A percentile compares a stretch with the other conserved stretches of the same genome.
phyloP scores from a whole-genome alignment of 2,797 vertebrate genomes.

The Pelochelys cantorii region DNA sequence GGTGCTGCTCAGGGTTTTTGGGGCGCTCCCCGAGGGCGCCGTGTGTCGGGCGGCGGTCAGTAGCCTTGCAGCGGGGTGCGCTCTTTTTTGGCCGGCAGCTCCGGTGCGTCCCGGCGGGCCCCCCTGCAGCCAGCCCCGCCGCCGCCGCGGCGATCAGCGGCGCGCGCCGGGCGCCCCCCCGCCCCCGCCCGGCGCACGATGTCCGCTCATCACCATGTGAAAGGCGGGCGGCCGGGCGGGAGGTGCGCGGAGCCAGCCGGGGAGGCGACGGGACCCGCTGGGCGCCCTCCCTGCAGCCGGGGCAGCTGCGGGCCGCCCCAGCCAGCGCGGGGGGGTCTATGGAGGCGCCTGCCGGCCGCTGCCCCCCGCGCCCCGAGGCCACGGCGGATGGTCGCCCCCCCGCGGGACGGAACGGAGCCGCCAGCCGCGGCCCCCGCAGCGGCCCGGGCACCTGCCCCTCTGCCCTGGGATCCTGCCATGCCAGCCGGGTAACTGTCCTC shows the following conservation, averaged over 20 bases:
- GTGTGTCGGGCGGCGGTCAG: too few relatives aligned
- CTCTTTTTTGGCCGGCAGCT: too few relatives aligned
- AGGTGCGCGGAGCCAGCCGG: not conserved
- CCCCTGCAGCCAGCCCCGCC: too few relatives aligned
- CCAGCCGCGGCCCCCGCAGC: not conserved
- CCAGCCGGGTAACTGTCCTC: not conserved
- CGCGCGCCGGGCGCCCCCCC: too few relatives aligned
- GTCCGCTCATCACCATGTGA: constrained; percentile 90
- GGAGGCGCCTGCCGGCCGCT: constrained; percentile 16
- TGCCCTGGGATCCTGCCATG: not conserved
- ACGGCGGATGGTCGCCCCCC: constrained; percentile 26
- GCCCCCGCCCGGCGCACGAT: constrained; percentile 41
- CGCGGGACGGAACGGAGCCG: not conserved
- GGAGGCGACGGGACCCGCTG: not conserved
- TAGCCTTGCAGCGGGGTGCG: too few relatives aligned
- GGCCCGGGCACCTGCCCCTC: not conserved
- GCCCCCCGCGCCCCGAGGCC: not conserved
- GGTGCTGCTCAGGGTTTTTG: constrained; percentile 78
- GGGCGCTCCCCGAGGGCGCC: too few relatives aligned
- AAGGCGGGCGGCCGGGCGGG: constrained; percentile 73
- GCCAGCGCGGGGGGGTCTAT: not conserved
- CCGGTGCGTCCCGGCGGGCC: too few relatives aligned
- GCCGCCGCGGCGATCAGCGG: too few relatives aligned
- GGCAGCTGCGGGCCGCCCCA: not conserved
- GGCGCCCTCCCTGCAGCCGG: not conserved